A percentile compares a stretch with the other conserved stretches of the same genome.
Evolutionary conservation across 2,888 invertebrate species (phyloP).

Genomic region (Nebria brevicollis): DNA sequence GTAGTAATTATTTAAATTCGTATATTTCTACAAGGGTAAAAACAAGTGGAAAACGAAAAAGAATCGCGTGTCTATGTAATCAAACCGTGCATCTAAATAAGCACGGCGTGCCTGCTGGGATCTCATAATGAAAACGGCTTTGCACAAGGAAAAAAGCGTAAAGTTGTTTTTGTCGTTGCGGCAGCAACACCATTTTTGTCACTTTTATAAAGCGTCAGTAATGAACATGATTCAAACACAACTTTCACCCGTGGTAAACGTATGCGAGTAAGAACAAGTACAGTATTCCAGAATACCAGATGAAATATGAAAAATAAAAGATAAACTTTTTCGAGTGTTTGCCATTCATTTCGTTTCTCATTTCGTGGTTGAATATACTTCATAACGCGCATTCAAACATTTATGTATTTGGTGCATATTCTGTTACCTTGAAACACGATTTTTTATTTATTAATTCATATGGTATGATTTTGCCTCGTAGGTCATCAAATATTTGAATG

Average conservation of each 20-base stretch:
- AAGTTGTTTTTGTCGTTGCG: slow-evolving; percentile 24
- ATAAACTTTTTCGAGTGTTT: neutral
- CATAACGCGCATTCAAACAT: neutral
- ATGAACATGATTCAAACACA: slow-evolving; percentile 44
- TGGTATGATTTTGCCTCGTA: no score
- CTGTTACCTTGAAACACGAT: no score
- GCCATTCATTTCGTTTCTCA: neutral
- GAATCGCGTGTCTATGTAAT: slow-evolving; percentile 24
- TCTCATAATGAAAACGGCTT: slow-evolving; percentile 34
- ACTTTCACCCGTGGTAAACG: slow-evolving; percentile 20
- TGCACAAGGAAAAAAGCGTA: slow-evolving; percentile 18
- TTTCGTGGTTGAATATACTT: neutral
- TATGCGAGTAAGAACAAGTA: neutral
- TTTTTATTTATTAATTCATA: no score
- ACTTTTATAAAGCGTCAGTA: slow-evolving; percentile 43
- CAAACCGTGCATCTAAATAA: slow-evolving; percentile 42
- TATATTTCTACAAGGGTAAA: neutral
- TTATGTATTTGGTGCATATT: neutral
- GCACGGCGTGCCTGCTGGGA: slow-evolving; percentile 11
- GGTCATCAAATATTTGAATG: no score
- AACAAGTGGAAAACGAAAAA: slow-evolving; percentile 16
- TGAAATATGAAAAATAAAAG: neutral
- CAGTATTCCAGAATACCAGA: neutral
- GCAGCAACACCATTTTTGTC: slow-evolving; percentile 30
- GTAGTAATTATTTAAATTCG: slow-evolving; percentile 12